These are phyloP conservation scores for Rhinichthys osculus DNA, from an alignment of 2,797 vertebrate genomes.

Conservation along the genomic window DNA sequence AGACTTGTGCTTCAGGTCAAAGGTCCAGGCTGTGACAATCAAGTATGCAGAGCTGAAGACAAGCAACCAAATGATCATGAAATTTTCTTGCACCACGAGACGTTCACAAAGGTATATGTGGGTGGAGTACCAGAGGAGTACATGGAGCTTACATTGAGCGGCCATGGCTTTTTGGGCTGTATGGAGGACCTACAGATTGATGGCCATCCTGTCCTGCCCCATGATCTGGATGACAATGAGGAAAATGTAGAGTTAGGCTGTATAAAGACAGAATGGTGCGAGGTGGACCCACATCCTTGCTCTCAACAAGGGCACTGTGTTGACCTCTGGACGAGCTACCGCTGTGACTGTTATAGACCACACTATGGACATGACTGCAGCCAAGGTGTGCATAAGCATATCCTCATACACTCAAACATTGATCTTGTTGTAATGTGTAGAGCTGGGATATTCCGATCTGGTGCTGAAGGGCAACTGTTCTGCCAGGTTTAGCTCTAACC, in stretches of 20 bases:
- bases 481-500: background rate
- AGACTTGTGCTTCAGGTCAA: slow-evolving; percentile 79
- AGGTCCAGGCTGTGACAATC: slow-evolving; percentile 75
- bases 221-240: slow-evolving; percentile 64
- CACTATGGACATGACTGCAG: slow-evolving; percentile 81
- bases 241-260: slow-evolving; percentile 77
- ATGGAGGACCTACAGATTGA: slow-evolving; percentile 88
- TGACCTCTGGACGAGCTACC: slow-evolving; percentile 89
- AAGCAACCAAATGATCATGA: background rate
- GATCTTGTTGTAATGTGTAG: background rate
- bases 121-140: slow-evolving; percentile 78
- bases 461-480: background rate
- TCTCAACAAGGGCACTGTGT: slow-evolving; percentile 80
- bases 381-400: slow-evolving; percentile 76
- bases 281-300: slow-evolving; percentile 78
- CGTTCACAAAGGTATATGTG: slow-evolving; percentile 66
- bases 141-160: slow-evolving; percentile 65
- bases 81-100: slow-evolving; percentile 62
- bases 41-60: slow-evolving; percentile 69
- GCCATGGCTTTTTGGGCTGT: slow-evolving; percentile 84
- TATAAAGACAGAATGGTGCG: slow-evolving; percentile 84
- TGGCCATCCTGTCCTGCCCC: slow-evolving; percentile 76
- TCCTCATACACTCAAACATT: background rate
- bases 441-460: background rate
- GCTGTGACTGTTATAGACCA: slow-evolving; percentile 86